These are phyloP conservation scores for Sceloporus undulatus DNA, from an alignment of 2,113 vertebrate genomes.

Conservation along the genomic window DNA sequence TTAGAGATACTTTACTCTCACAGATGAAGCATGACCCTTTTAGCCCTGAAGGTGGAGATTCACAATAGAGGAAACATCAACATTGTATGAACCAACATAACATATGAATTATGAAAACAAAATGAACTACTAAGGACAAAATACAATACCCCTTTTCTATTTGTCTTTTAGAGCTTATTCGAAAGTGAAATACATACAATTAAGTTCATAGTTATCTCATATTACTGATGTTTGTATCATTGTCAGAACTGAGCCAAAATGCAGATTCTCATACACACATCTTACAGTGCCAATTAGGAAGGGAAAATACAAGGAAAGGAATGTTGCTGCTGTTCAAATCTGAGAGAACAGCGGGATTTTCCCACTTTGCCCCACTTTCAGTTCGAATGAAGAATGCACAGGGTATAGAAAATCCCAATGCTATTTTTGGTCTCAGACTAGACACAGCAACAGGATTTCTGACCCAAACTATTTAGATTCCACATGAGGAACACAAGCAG, in stretches of 20 bases:
- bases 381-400: too few species aligned
- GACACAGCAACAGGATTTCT: not conserved
- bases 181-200: too few species aligned
- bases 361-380: too few species aligned
- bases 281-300: too few species aligned
- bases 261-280: too few species aligned
- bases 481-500: too few species aligned
- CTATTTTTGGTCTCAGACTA: not conserved
- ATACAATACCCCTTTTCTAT: not conserved
- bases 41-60: not conserved
- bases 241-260: not conserved
- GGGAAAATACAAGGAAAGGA: too few species aligned
- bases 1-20: not conserved
- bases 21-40: not conserved
- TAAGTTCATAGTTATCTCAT: not conserved
- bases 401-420: not conserved
- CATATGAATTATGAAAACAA: not conserved
- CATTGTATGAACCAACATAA: not conserved
- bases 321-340: too few species aligned
- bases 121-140: not conserved
- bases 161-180: not conserved
- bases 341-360: too few species aligned
- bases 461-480: too few species aligned
- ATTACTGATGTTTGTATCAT: not conserved
- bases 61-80: not conserved